Conservation (phyloP, 1,140 invertebrate genomes). For the honey bee (Apis mellifera) region Amel_HAv3.1 CM009944.2:5011001-5011500, state of each 20-base stretch:
- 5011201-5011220: conserved; percentile 46
- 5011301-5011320: background rate
- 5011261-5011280: conserved; percentile 23
- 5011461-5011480: background rate
- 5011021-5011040: conserved; percentile 12
- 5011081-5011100: conserved; percentile 16
- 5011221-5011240: conserved; percentile 48
- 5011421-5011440: conserved; percentile 63
- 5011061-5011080: conserved; percentile 25
- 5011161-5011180: conserved; percentile 44
- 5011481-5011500: background rate
- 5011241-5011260: conserved; percentile 10
- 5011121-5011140: conserved; percentile 15
- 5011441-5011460: background rate
- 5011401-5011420: conserved; percentile 59
- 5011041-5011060: conserved; percentile 24
- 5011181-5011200: conserved; percentile 45
- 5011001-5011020: background rate
- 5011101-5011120: conserved; percentile 29
- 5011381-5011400: background rate
- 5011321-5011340: background rate
- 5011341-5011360: background rate
- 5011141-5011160: conserved; percentile 12
- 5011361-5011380: background rate
- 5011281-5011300: conserved; percentile 5